A percentile compares a stretch with the other conserved stretches of the same genome.
Evolutionary conservation across 2,113 vertebrate species (phyloP).

Genomic region (Centropristis striata): DNA sequence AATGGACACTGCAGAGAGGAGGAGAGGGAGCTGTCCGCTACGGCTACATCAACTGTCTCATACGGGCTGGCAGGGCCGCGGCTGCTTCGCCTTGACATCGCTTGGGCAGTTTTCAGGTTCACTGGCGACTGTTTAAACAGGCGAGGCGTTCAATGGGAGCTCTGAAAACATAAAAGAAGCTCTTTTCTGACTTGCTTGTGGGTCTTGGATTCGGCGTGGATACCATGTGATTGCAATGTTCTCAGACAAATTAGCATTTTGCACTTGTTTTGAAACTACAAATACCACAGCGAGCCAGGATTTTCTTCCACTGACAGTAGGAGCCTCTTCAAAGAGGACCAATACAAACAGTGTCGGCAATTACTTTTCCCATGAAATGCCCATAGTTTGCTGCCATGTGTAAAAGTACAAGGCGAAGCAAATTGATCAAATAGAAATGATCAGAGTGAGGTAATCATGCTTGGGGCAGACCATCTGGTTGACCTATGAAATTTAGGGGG

Average conservation of each 20-base stretch:
- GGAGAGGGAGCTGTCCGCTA: conserved; percentile 39
- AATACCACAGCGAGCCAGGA: neutral
- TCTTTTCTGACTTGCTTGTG: conserved; percentile 6
- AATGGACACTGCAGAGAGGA: conserved; percentile 41
- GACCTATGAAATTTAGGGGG: neutral
- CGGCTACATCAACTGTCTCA: conserved; percentile 38
- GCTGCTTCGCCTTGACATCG: conserved; percentile 12
- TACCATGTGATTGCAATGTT: conserved; percentile 22
- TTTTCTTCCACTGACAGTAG: conserved; percentile 6
- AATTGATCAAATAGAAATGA: neutral
- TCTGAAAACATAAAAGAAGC: conserved; percentile 16
- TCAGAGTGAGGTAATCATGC: neutral
- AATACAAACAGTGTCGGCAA: neutral
- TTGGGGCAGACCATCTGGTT: neutral
- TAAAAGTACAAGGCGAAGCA: neutral
- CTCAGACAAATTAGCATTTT: conserved; percentile 37
- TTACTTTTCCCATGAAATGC: neutral
- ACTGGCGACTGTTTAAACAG: conserved; percentile 44
- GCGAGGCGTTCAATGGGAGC: conserved; percentile 7
- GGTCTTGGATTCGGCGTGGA: conserved; percentile 12
- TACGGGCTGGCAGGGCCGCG: neutral
- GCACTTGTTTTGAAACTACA: conserved; percentile 32
- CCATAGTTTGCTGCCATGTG: neutral
- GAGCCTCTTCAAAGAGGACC: conserved; percentile 5
- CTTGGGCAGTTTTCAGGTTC: conserved; percentile 36